phyloP scores from a whole-genome alignment of 2,888 invertebrate genomes.

The Epistrophella euchroma region DNA sequence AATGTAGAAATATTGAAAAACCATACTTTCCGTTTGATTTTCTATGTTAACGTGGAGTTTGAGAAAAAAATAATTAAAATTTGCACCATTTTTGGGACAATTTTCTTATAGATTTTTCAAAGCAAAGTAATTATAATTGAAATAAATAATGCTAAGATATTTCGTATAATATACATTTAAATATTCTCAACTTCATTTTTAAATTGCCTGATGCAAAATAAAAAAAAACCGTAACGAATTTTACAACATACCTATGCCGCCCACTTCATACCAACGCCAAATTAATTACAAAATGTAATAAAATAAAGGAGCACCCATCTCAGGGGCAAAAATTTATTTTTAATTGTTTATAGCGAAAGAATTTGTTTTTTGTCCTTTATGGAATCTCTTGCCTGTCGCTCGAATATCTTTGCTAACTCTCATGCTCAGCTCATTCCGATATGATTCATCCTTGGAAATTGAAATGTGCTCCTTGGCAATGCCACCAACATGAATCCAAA shows the following conservation, averaged over 20 bases:
- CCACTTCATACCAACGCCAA: constrained; percentile 3
- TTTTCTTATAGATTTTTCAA: background rate
- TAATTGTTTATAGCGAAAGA: constrained; percentile 60
- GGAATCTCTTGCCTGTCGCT: constrained; percentile 8
- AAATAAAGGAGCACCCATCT: constrained; percentile 4
- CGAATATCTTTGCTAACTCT: constrained; percentile 1
- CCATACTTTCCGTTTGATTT: too few species aligned
- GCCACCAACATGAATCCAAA: constrained; percentile 40
- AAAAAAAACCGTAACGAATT: background rate
- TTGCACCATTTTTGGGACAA: background rate
- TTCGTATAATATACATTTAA: background rate
- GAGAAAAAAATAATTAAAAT: too few species aligned
- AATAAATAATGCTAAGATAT: background rate
- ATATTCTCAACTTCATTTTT: background rate
- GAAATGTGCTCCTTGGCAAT: constrained; percentile 59
- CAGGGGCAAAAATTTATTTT: constrained; percentile 62
- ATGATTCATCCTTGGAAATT: constrained; percentile 62
- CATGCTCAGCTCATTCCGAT: constrained; percentile 5
- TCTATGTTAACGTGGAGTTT: too few species aligned
- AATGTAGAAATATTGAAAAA: too few species aligned
- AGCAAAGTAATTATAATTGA: background rate
- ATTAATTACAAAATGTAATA: constrained; percentile 55
- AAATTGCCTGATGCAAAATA: background rate
- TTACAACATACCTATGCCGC: background rate
- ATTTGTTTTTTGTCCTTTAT: constrained; percentile 46